Evolutionary conservation across 1,140 invertebrate species (phyloP), one percentile per base, ranked within the genome.

Genomic region (Cydia fagiglandana): DNA sequence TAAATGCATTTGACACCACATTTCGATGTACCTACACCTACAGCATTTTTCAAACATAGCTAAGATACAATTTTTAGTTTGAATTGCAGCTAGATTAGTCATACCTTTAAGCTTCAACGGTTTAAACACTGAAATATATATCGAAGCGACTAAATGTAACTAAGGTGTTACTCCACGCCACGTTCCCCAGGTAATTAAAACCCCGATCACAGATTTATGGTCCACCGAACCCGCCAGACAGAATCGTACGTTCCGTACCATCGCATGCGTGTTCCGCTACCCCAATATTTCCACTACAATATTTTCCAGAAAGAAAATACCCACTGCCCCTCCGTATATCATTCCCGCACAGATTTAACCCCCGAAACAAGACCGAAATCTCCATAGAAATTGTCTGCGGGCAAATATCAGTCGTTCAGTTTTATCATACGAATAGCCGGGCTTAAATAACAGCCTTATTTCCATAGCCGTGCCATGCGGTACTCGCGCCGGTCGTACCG

Each of bases 351-450:
- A 90, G 90, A 91, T 92, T 91, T 86, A 85, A 84, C 83, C 85
- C 83, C 82, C 80, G 84, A 90, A 91, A 90, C 89, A 92, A 87
- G 89, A 88, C 81, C 83, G 84, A 84, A 91, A 92, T 91, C 89
- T 90, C 86, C 91, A 92, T 92, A 91, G 91, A 85, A 92, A 92
- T 92, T 75, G 89, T 88, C 81, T 84, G 83, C 83, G 83, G 80
- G 88, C 86, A 88, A 88, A 91, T 91, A 91, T 91, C 86, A 85
- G 78, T 85, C 84, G 83, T 86, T 84, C 86, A 83, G 84, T 88
- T 91, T 92, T 91, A 91, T 86, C 89, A 91, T 91, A 91, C 83
- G 86, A 91, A 91, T 90, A 85, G 88, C 84, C 83, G 89, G 85
- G 88, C 89, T 88, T 88, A 91, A 92, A 92, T 91, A 91, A 84